A percentile compares a stretch with the other conserved stretches of the same genome.
phyloP scores from a whole-genome alignment of 2,888 invertebrate genomes.

The Nemapogon koenigi region DNA sequence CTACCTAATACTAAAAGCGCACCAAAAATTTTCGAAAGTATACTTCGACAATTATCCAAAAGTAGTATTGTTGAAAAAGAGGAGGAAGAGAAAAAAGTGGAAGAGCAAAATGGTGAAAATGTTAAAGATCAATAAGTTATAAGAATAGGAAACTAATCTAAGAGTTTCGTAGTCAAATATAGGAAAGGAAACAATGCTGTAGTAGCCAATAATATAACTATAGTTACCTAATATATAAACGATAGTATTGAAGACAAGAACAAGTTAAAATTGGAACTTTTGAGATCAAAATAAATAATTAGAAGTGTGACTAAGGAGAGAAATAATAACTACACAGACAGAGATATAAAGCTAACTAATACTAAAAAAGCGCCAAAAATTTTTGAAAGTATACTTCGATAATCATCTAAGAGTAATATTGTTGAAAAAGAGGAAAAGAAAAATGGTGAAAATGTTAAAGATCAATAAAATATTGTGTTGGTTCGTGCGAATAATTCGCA shows the following conservation, averaged over 20 bases:
- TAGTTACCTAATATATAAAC: conserved; percentile 17
- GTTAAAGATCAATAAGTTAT: too few relatives aligned
- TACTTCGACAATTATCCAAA: conserved; percentile 43
- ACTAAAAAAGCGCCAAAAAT: conserved; percentile 56
- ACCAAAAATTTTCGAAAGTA: conserved; percentile 54
- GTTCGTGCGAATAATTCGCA: too few relatives aligned
- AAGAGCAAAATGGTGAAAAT: too few relatives aligned
- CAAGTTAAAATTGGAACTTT: conserved; percentile 37
- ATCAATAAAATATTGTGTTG: too few relatives aligned
- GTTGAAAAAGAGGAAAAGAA: too few relatives aligned
- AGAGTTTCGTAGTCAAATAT: too few relatives aligned
- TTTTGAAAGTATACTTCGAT: conserved; percentile 49
- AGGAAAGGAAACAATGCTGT: conserved; percentile 27
- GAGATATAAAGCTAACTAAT: conserved; percentile 54
- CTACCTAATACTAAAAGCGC: conserved; percentile 54
- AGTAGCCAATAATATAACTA: conserved; percentile 16
- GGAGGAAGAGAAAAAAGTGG: too few relatives aligned
- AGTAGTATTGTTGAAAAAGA: too few relatives aligned
- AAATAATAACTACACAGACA: conserved; percentile 47
- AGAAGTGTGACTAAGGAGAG: conserved; percentile 33
- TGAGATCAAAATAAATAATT: conserved; percentile 37
- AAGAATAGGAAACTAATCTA: too few relatives aligned
- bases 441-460: too few relatives aligned
- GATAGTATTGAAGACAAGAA: conserved; percentile 26
- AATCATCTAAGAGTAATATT: conserved; percentile 43